phyloP scores from a whole-genome alignment of 2,113 vertebrate species.

The Spilogale gracilis region DNA sequence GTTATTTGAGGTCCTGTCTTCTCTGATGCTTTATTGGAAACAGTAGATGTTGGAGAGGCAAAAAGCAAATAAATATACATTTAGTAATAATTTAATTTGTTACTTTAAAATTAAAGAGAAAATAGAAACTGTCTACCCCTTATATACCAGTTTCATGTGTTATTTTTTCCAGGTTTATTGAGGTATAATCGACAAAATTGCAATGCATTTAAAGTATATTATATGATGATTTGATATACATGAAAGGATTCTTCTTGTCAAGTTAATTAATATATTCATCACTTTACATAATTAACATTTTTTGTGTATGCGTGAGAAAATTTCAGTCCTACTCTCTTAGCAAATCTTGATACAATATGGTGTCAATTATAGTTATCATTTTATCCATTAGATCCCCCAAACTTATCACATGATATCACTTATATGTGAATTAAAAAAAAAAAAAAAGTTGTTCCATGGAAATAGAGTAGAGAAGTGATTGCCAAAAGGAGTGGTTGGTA shows the following conservation, averaged over 20 bases:
- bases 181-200: not conserved
- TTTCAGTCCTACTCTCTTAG: not conserved
- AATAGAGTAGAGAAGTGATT: not conserved
- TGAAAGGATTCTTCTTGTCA: not conserved
- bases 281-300: not conserved
- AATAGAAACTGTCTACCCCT: not conserved
- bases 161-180: not conserved
- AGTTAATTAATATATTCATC: not conserved
- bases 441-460: not conserved
- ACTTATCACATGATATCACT: not conserved
- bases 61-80: not conserved
- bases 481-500: not conserved
- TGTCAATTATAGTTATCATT: not conserved
- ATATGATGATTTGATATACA: not conserved
- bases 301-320: not conserved
- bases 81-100: not conserved
- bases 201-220: not conserved
- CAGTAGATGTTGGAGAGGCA: not conserved
- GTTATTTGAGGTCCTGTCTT: not conserved
- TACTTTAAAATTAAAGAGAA: not conserved
- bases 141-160: not conserved
- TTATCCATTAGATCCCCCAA: not conserved
- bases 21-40: not conserved
- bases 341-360: not conserved
- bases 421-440: not conserved